Evolutionary conservation across 2,888 invertebrate genomes (phyloP).

Genomic region (Metalampra italica): DNA sequence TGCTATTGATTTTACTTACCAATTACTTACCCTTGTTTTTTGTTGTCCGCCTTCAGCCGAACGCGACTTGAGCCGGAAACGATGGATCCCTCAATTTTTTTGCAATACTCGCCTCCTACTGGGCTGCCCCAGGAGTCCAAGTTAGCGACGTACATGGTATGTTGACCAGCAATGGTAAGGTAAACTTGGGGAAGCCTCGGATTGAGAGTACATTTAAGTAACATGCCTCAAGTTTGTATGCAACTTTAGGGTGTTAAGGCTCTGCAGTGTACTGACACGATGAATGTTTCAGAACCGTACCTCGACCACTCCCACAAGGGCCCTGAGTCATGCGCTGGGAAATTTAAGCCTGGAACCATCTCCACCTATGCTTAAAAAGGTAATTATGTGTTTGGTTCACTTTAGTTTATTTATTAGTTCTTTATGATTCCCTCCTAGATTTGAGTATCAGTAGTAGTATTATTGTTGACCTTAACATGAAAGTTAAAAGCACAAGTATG

Average conservation of each 20-base stretch:
- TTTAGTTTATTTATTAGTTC: too few species aligned
- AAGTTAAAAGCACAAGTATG: too few species aligned
- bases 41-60: conserved; percentile 25
- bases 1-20: neutral
- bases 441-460: too few species aligned
- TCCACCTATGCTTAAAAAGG: conserved; percentile 52
- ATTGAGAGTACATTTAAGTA: neutral
- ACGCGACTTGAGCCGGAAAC: conserved; percentile 45
- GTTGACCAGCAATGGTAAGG: conserved; percentile 2
- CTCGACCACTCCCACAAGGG: conserved; percentile 47
- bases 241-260: neutral
- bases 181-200: neutral
- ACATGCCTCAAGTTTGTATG: neutral
- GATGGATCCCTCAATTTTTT: conserved; percentile 87
- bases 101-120: conserved; percentile 82
- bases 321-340: conserved; percentile 49
- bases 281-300: conserved; percentile 53
- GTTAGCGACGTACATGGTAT: conserved; percentile 90
- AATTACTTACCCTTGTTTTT: conserved; percentile 3
- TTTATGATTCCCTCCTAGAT: too few species aligned
- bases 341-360: conserved; percentile 56
- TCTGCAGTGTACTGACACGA: neutral
- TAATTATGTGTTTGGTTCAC: conserved; percentile 14
- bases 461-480: too few species aligned
- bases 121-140: conserved; percentile 91